Conservation (phyloP, 2,797 vertebrate species). For the Halcyon smyrnensis region DNA sequence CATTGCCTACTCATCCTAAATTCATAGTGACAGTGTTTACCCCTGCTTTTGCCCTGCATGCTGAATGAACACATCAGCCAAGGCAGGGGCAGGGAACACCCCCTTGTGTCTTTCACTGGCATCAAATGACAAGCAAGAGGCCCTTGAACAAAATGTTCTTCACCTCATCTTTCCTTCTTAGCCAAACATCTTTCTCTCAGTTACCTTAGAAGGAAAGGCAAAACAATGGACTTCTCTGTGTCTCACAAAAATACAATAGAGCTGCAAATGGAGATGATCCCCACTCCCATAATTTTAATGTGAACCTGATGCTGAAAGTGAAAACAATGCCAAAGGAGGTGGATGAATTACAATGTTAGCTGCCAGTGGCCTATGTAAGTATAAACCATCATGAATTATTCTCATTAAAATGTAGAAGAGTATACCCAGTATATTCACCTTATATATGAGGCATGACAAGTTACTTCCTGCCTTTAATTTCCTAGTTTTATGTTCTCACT, state of each 20-base stretch:
- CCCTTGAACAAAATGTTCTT: background rate
- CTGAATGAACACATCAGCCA: background rate
- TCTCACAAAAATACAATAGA: background rate
- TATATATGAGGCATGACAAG: background rate
- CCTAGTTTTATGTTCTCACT: background rate
- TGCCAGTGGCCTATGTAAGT: background rate
- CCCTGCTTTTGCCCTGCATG: background rate
- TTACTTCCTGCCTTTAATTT: background rate
- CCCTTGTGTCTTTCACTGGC: background rate
- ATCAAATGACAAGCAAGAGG: background rate
- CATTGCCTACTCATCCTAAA: background rate
- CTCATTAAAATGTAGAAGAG: background rate
- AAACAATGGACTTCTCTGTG: background rate
- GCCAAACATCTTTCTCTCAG: background rate
- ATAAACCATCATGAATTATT: background rate
- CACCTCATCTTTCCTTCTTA: background rate
- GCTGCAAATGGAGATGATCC: background rate
- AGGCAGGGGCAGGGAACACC: background rate
- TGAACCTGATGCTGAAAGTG: background rate
- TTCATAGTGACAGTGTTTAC: background rate
- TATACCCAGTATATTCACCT: background rate
- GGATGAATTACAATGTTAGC: background rate
- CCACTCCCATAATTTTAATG: background rate
- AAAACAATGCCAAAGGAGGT: background rate
- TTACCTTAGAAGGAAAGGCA: background rate